These are phyloP conservation scores for Lophura nycthemera DNA, from an alignment of 2,113 vertebrate species.

Conservation along the genomic window DNA sequence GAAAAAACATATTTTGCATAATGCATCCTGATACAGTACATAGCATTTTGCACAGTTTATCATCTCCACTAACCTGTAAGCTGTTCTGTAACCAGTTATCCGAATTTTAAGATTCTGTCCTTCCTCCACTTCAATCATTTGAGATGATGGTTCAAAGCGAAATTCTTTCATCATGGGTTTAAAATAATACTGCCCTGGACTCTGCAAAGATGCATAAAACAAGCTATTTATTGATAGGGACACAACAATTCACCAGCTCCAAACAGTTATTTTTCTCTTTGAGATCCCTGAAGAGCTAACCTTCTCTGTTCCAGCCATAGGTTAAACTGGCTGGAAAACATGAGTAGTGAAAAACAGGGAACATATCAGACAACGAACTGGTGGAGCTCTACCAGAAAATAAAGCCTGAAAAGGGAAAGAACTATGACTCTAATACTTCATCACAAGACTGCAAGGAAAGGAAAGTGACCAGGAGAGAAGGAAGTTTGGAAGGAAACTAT, in stretches of 20 bases:
- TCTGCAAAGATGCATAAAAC: constrained; percentile 78
- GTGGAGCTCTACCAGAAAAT: not conserved
- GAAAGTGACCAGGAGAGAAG: constrained; percentile 7
- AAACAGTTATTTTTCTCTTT: not conserved
- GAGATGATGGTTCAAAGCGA: constrained; percentile 94
- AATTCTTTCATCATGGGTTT: constrained; percentile 99
- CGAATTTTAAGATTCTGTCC: constrained; percentile 91
- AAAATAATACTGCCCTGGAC: constrained; percentile 97
- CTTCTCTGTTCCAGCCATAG: not conserved
- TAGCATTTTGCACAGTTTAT: accelerated
- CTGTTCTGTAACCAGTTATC: constrained; percentile 92
- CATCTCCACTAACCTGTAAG: constrained; percentile 81
- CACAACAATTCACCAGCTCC: not conserved
- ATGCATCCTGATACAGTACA: not conserved
- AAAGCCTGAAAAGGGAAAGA: not conserved
- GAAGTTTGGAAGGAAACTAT: not conserved
- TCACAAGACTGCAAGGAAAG: not conserved
- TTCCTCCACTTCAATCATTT: constrained; percentile 97
- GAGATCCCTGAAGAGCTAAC: not conserved
- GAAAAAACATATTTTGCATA: not conserved
- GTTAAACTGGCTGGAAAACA: not conserved
- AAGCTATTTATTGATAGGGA: not conserved
- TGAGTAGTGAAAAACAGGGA: not conserved
- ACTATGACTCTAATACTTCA: not conserved
- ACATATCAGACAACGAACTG: not conserved